phyloP scores from a whole-genome alignment of 2,797 vertebrate genomes.

The Hozukius guyotensis region DNA sequence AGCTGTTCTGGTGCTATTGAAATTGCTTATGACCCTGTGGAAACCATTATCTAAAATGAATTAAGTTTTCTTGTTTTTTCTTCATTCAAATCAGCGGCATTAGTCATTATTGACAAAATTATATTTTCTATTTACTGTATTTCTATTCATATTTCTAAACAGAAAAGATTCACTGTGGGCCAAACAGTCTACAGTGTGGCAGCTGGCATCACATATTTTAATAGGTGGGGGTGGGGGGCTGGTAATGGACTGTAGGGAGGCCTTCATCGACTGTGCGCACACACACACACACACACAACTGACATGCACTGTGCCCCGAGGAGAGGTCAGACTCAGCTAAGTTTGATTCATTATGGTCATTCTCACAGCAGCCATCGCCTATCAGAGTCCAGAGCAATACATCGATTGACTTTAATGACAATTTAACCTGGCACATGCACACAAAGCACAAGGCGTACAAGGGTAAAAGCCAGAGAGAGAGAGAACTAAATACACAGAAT shows the following conservation, averaged over 20 bases:
- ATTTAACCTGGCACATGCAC: slow-evolving; percentile 21
- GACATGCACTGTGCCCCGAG: slow-evolving; percentile 14
- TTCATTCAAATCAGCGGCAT: not conserved
- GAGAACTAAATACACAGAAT: not conserved
- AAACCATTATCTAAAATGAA: not conserved
- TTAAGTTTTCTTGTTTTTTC: not conserved
- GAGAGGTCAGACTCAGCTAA: slow-evolving; percentile 54
- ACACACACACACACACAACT: slow-evolving; percentile 9
- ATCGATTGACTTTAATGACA: slow-evolving; percentile 55
- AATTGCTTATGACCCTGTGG: too few relatives aligned
- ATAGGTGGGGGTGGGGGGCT: slow-evolving; percentile 9
- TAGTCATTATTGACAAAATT: not conserved
- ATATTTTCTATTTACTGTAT: not conserved
- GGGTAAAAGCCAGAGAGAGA: not conserved
- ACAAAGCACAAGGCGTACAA: not conserved
- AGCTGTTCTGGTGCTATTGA: too few relatives aligned
- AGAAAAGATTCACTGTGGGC: not conserved
- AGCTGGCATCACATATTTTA: slow-evolving; percentile 27
- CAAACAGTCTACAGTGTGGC: not conserved
- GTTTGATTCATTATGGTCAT: slow-evolving; percentile 52
- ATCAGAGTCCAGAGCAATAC: slow-evolving; percentile 20
- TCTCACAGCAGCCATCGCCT: slow-evolving; percentile 13
- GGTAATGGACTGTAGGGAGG: slow-evolving; percentile 66
- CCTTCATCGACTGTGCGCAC: slow-evolving; percentile 53
- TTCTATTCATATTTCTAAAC: not conserved